These are phyloP conservation scores for Trididemnum miniatum DNA, from an alignment of 23 tunicate species.

Conservation along the genomic window DNA sequence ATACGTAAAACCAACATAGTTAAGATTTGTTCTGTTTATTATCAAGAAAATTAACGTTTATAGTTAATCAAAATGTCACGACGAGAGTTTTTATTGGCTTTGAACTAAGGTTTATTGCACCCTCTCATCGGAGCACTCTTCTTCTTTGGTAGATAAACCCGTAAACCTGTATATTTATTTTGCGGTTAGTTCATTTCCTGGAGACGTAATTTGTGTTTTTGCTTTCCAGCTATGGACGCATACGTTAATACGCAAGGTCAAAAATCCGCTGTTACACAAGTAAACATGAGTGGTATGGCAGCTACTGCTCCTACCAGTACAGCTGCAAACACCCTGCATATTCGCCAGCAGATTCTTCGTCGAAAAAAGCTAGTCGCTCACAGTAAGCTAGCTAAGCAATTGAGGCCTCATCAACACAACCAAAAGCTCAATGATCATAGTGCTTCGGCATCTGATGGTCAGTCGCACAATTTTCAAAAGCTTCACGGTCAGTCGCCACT, in stretches of 20 bases:
- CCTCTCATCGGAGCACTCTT: too few species aligned
- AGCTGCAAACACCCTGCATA: conserved; percentile 40
- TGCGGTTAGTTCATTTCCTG: too few species aligned
- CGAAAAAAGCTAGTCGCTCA: conserved; percentile 85
- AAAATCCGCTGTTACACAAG: conserved; percentile 8
- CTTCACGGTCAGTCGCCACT: not conserved
- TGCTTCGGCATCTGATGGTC: not conserved
- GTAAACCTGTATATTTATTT: too few species aligned
- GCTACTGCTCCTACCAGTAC: conserved; percentile 3
- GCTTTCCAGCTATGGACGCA: too few species aligned
- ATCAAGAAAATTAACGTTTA: too few species aligned
- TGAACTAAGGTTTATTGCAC: too few species aligned
- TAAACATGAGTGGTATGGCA: not conserved
- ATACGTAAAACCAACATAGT: too few species aligned
- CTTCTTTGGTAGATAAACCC: too few species aligned
- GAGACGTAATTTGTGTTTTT: too few species aligned
- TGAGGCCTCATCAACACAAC: conserved; percentile 23
- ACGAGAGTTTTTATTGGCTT: too few species aligned
- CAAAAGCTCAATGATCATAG: conserved; percentile 5
- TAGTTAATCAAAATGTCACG: too few species aligned
- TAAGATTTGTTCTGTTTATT: too few species aligned
- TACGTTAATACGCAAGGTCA: conserved; percentile 7
- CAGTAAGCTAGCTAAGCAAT: conserved; percentile 63
- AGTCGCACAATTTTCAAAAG: not conserved
- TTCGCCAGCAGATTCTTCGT: conserved; percentile 58